Conservation (phyloP, 2,113 vertebrate species). For the Pterocles burchelli region DNA sequence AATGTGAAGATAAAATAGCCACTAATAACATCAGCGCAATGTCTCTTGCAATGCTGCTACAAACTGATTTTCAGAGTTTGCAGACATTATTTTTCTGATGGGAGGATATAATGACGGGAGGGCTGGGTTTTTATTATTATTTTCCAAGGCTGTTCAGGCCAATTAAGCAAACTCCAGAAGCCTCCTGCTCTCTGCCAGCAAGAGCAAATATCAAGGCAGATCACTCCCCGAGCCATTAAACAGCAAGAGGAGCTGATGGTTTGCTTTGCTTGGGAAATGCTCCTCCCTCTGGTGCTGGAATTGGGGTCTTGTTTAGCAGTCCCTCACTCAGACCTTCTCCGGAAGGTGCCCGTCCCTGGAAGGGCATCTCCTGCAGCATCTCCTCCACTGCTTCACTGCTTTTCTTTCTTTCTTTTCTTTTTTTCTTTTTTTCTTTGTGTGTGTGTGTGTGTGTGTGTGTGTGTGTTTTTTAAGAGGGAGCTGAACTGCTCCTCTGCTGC, state of each 20-base stretch:
- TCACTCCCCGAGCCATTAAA: background rate
- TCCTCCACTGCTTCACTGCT: too few species aligned
- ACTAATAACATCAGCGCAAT: fast-evolving
- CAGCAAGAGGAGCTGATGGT: background rate
- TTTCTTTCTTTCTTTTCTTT: too few species aligned
- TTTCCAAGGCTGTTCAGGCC: background rate
- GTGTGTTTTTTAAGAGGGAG: background rate
- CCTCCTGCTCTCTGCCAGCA: background rate
- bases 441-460: too few species aligned
- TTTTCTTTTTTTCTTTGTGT: background rate
- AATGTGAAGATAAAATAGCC: background rate
- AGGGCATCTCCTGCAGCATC: background rate
- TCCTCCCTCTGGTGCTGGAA: fast-evolving
- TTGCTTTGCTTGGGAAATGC: background rate
- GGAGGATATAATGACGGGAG: background rate
- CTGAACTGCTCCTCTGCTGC: background rate
- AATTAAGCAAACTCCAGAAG: background rate
- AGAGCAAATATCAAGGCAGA: background rate
- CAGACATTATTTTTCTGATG: background rate
- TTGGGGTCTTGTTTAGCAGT: background rate
- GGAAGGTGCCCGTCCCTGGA: background rate
- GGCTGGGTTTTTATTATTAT: background rate
- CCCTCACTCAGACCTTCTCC: background rate
- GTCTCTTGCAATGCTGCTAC: background rate
- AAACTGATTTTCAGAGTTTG: background rate